Conservation (phyloP, 1,140 invertebrate species). For the Cephus cinctus region DNA sequence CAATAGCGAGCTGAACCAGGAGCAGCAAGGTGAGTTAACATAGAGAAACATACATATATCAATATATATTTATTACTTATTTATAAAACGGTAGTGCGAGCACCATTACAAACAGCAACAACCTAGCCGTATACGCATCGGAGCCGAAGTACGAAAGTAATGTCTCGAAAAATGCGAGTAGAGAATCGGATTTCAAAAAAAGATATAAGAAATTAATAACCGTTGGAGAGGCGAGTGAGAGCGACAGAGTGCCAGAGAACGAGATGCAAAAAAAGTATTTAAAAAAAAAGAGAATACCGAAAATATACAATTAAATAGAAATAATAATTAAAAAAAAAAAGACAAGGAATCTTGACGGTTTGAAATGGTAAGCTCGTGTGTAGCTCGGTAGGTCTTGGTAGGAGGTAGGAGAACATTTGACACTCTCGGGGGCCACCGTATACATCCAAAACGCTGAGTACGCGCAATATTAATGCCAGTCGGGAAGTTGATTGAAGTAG, state of each 20-base stretch:
- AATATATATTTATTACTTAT: too few species aligned
- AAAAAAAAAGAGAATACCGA: not conserved
- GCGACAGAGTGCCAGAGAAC: constrained; percentile 6
- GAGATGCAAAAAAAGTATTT: not conserved
- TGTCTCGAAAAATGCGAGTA: constrained; percentile 40
- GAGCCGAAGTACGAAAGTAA: constrained; percentile 23
- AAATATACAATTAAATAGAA: too few species aligned
- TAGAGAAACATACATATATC: too few species aligned
- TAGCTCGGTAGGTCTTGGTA: constrained; percentile 56
- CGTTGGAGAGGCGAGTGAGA: constrained; percentile 1
- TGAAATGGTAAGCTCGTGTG: constrained; percentile 58
- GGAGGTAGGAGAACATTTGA: constrained; percentile 56
- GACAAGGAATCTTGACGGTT: constrained; percentile 45
- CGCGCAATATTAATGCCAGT: too few species aligned
- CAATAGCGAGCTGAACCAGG: constrained; percentile 48
- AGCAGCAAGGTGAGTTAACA: constrained; percentile 53
- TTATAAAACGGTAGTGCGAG: constrained; percentile 56
- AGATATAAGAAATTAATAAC: constrained; percentile 1
- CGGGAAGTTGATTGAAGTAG: too few species aligned
- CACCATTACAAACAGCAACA: constrained; percentile 59
- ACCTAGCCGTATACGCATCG: constrained; percentile 57
- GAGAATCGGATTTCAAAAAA: constrained; percentile 43
- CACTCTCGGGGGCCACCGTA: constrained; percentile 48
- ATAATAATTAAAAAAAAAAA: too few species aligned
- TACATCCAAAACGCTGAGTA: too few species aligned